A percentile compares a stretch with the other conserved stretches of the same genome.
Evolutionary conservation across 64 coral and sea anemone genomes (phyloP).

Genomic region (Montipora efflorescens): DNA sequence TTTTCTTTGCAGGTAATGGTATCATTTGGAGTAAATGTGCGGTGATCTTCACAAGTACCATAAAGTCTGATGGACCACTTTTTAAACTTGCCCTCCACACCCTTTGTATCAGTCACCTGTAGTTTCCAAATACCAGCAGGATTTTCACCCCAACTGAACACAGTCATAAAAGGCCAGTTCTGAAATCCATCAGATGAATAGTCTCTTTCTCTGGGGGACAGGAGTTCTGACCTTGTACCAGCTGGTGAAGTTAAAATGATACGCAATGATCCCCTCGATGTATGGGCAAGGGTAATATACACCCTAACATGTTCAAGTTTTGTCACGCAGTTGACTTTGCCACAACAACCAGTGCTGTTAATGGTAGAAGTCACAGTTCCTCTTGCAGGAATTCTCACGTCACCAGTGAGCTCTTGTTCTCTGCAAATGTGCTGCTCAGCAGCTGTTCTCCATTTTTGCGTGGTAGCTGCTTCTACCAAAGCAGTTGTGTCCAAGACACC

Average conservation of each 20-base stretch:
- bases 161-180: constrained; percentile 99
- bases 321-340: constrained; percentile 76
- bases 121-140: constrained; percentile 85
- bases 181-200: constrained; percentile 83
- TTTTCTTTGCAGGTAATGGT: constrained; percentile 62
- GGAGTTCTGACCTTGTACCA: constrained; percentile 89
- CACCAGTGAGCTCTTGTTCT: constrained; percentile 64
- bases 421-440: constrained; percentile 91
- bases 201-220: constrained; percentile 76
- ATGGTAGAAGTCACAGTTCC: constrained; percentile 78
- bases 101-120: constrained; percentile 72
- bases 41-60: constrained; percentile 77
- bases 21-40: constrained; percentile 65
- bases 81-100: constrained; percentile 64
- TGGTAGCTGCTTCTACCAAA: constrained; percentile 67
- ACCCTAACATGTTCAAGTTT: constrained; percentile 95
- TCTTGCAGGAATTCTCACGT: constrained; percentile 61
- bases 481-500: constrained; percentile 92
- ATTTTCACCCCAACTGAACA: constrained; percentile 94
- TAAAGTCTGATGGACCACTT: constrained; percentile 86
- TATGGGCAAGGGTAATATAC: constrained; percentile 84
- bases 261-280: constrained; percentile 74
- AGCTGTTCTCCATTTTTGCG: constrained; percentile 77
- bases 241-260: constrained; percentile 92
- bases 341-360: constrained; percentile 74